These are phyloP conservation scores for Marmota flaviventris DNA, from an alignment of 2,113 vertebrate genomes.

Conservation along the genomic window DNA sequence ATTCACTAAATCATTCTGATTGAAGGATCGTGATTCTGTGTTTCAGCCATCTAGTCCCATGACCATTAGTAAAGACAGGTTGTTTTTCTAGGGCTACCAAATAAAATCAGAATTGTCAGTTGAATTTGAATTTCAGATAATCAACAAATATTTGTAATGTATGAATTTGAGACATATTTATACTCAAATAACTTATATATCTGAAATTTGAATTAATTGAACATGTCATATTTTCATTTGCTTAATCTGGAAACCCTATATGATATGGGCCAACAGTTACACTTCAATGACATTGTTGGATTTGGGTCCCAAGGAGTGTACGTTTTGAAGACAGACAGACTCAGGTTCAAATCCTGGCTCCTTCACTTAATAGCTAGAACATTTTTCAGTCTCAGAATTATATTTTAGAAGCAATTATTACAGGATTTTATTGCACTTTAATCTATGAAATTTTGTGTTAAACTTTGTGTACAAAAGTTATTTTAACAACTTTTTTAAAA, in stretches of 20 bases:
- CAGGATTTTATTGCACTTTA: too few relatives aligned
- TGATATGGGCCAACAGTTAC: background rate
- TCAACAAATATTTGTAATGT: constrained; percentile 10
- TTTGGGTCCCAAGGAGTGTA: background rate
- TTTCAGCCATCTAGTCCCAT: background rate
- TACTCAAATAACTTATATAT: constrained; percentile 13
- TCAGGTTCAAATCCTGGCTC: constrained; percentile 27
- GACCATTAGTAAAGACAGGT: background rate
- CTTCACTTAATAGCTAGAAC: background rate
- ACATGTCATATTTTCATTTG: constrained; percentile 41
- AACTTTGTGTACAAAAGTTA: too few relatives aligned
- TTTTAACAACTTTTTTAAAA: too few relatives aligned
- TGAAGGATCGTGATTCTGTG: background rate
- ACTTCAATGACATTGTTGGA: constrained; percentile 24
- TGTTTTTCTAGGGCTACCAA: background rate
- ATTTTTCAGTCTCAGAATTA: constrained; percentile 26
- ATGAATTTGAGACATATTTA: constrained; percentile 36
- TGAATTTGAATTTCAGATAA: constrained; percentile 65
- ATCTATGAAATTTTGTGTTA: too few relatives aligned
- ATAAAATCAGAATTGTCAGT: background rate
- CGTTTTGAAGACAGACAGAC: background rate
- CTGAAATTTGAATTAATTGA: constrained; percentile 62
- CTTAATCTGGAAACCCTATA: constrained; percentile 25
- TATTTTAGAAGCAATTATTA: background rate
- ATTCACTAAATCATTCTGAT: background rate